Evolutionary conservation across 2,888 invertebrate species (phyloP).

Genomic region (Agrotis clavis): DNA sequence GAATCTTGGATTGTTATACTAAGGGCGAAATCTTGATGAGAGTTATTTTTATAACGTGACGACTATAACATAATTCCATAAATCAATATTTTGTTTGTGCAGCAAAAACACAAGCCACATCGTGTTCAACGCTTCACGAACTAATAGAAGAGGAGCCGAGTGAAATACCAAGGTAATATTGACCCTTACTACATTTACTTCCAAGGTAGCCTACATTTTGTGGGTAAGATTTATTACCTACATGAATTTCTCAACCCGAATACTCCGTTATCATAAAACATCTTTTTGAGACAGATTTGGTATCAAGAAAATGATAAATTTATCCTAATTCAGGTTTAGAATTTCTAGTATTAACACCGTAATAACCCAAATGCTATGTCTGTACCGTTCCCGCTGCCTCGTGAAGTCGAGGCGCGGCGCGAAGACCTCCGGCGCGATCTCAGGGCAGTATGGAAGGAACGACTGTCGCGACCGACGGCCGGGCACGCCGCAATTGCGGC

Average conservation of each 20-base stretch:
- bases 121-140: slow-evolving; percentile 89
- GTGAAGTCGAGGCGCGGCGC: too few species aligned
- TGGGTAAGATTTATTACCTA: slow-evolving; percentile 48
- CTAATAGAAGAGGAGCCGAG: slow-evolving; percentile 87
- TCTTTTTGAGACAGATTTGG: slow-evolving; percentile 41
- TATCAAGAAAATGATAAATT: slow-evolving; percentile 28
- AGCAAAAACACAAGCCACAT: slow-evolving; percentile 90
- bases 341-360: background rate
- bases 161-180: slow-evolving; percentile 88
- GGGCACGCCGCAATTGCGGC: too few species aligned
- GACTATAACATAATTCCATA: too few species aligned
- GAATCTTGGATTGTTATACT: too few species aligned
- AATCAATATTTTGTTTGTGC: slow-evolving; percentile 59
- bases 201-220: slow-evolving; percentile 52
- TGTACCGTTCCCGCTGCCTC: too few species aligned
- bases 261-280: slow-evolving; percentile 55
- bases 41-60: too few species aligned
- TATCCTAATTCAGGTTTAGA: slow-evolving; percentile 3
- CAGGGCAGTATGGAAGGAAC: too few species aligned
- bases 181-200: slow-evolving; percentile 37
- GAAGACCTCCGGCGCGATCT: too few species aligned
- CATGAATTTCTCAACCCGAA: slow-evolving; percentile 42
- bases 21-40: too few species aligned
- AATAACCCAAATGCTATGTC: background rate
- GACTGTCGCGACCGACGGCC: too few species aligned